Evolutionary conservation across 2,888 invertebrate species (phyloP), one percentile per base, ranked within the genome.

Genomic region (Drosophila mimetica): DNA sequence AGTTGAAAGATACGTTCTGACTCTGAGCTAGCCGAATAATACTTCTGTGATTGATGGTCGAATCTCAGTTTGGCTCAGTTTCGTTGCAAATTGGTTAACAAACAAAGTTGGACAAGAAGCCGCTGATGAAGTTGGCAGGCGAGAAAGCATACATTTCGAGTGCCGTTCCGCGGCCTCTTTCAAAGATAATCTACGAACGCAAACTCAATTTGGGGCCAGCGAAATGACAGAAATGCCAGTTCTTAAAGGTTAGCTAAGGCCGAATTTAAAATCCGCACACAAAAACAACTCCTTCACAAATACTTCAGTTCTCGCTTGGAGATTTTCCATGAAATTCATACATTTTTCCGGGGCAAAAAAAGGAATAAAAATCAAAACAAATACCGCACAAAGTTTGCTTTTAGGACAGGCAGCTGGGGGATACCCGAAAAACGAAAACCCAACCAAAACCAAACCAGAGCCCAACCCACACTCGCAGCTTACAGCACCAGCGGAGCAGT

Each of bases 31-130:
- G 44, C 41, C 39, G 46, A 54, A 65, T 36, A 28, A 60, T 44
- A 50, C 34, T 55, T 74, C 54, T 80, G 71, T 80, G 80, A 80
- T 80, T 80, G 87, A 86, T 80, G 80, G 77, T 53, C 70, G 47
- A 57, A 50, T 22, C 14, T 66, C 44, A 22, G 22, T 22, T 34
- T 42, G 70, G 48, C 16, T 61, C 36, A 16, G 61, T 61, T 61
- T 57, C 22, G 41, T 5, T 65, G 65, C 67, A 37, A 65, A 65
- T 51, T 65, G 66, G 65, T 65, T 58, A 71, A 36, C 69, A 69
- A 70, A 59, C 71, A 59, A 39, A 70, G 34, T 57, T 57, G 32
- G 50, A 47, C 44, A 44, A 66, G 46, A 48, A 69, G 60, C 46
- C 54, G 46, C 32, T 46, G 63, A 63, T 70, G 66, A 48, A 70